Evolutionary conservation across 2,888 invertebrate genomes (phyloP), one percentile per base, ranked within the genome.

Genomic region (Choristoneura rosaceana): DNA sequence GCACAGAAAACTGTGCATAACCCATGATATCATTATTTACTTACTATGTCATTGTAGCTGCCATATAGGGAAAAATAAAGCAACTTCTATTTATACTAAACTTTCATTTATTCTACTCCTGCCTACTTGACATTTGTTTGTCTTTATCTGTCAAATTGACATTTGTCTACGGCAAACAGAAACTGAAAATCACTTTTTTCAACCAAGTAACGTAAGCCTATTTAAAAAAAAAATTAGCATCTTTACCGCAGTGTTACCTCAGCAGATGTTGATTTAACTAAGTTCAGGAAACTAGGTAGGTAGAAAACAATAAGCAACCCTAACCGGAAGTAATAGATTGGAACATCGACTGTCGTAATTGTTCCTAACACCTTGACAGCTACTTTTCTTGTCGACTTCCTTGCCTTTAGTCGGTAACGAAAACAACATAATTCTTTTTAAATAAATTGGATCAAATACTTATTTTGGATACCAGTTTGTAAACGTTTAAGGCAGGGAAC

Each of bases 311-410:
- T 33, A 14, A 43, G 14, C 59, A 59, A 59, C 59, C 34, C 10
- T 61, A 43, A 43, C 43, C 3, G 61, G 0, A n/a, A 34, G 38
- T n/a, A 61, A 61, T 41, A 61, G 38, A 10, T 38, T n/a, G 0
- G 2, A 61, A 43, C 4, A 43, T 61, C 41, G 38, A 43, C 41
- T 43, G 61, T 38, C n/a, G 12, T 15, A 14, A 12, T 4, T 55
- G 47, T 55, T 59, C 59, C n/a, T 34, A 14, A 9, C 59, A 34
- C 33, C n/a, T 41, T 61, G 61, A 61, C 61, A 61, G 61, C 61
- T 43, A 41, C 61, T 61, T 61, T 61, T 61, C 61, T 43, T 17
- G 61, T 41, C 61, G 41, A 10, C 43, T 61, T 15, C 61, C 41
- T 43, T 43, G 15, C n/a, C 41, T 3, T 61, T 61, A 15, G 15